Evolutionary conservation across 2,797 vertebrate species (phyloP), one percentile per base, ranked within the genome.

Genomic region (Varecia variegata): DNA sequence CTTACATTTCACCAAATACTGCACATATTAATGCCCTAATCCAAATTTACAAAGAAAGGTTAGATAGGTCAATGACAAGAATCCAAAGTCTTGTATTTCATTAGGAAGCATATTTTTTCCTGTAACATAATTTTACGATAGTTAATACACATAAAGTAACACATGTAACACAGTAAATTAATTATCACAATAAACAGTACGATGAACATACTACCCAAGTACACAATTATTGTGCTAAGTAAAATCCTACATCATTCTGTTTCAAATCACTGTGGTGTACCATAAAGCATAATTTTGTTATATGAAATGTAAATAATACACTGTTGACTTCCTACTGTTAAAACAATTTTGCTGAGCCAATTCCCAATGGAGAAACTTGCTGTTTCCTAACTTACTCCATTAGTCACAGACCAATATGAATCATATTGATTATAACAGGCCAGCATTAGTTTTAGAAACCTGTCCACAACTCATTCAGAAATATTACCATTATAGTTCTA

Each of bases 321-420:
- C 15, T 88, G 87, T 0, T 2, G 86, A 96, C 93, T 98, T 96
- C 94, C 95, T 94, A 97, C 79, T 94, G 96, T 77, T 56, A 56
- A 56, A 23, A 25, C 54, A 85, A 32, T 38, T 74, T 3, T 40
- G 88, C 74, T 38, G 93, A 97, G 96, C 92, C 92, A 96, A 82
- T 97, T 97, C 96, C 95, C 96, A 77, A 60, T 93, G 82, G 93
- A 97, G 92, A 95, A 70, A 96, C 96, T 95, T 98, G 96, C 95
- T 96, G 21, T 74, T 96, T 47, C 95, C 97, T 98, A 67, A 97
- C 97, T 97, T 95, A 97, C 47, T 96, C 93, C 96, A 97, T 97
- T 95, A 98, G 96, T 94, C 89, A 97, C 94, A 97, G 96, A 40
- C 93, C 96, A 27, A 87, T 6, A 96, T 94, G 97, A 98, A 98